Evolutionary conservation across 2,113 vertebrate species (phyloP).

Genomic region (Lates calcarifer): DNA sequence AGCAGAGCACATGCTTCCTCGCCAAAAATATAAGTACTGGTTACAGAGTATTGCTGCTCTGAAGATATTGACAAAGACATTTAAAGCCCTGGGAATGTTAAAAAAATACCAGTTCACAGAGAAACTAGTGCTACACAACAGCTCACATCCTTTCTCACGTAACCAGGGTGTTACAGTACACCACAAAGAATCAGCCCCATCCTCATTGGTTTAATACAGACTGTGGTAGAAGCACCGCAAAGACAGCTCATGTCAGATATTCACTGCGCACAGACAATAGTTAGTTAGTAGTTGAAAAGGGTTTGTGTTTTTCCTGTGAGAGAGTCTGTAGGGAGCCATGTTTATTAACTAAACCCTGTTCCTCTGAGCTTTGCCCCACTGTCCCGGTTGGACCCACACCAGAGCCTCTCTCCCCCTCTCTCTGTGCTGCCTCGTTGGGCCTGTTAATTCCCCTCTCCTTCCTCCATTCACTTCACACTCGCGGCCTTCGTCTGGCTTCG

Average conservation of each 20-base stretch:
- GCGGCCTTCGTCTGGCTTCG: conserved; percentile 61
- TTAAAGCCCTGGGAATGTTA: not conserved
- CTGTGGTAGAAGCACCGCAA: conserved; percentile 3
- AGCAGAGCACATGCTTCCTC: not conserved
- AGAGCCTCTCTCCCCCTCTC: conserved; percentile 51
- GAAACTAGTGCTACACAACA: conserved; percentile 5
- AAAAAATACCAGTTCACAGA: not conserved
- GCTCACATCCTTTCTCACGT: conserved; percentile 13
- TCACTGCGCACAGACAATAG: conserved; percentile 17
- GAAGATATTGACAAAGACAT: conserved; percentile 9
- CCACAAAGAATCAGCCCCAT: not conserved
- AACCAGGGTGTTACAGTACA: conserved; percentile 7
- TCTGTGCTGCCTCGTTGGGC: conserved; percentile 29
- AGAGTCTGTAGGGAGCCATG: conserved; percentile 38
- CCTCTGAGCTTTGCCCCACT: conserved; percentile 43
- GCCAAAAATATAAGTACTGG: conserved; percentile 33
- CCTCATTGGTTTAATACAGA: not conserved
- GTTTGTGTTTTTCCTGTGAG: conserved; percentile 45
- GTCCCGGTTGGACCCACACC: conserved; percentile 52
- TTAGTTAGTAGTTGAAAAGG: conserved; percentile 42
- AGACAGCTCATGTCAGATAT: conserved; percentile 8
- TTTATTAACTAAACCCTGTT: conserved; percentile 56
- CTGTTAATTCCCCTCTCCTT: conserved; percentile 60
- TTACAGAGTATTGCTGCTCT: conserved; percentile 14
- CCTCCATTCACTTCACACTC: conserved; percentile 73